Conservation (phyloP, 64 coral and sea anemone genomes). For the Stichodactyla mertensii region DNA sequence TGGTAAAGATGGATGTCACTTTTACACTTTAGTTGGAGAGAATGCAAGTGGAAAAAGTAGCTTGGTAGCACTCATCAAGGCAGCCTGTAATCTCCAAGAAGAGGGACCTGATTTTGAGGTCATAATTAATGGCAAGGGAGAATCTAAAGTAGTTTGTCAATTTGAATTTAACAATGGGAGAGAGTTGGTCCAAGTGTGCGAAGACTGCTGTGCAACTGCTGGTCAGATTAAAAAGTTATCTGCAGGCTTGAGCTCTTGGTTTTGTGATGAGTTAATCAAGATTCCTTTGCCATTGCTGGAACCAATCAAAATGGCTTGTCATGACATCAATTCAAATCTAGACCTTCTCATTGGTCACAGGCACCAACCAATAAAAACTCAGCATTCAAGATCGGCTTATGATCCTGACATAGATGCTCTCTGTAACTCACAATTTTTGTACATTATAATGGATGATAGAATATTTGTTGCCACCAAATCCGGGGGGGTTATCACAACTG, state of each 20-base stretch:
- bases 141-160: conserved; percentile 66
- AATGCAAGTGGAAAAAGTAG: conserved; percentile 92
- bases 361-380: conserved; percentile 21
- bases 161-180: conserved; percentile 67
- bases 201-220: background rate
- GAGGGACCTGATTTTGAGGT: conserved; percentile 65
- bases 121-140: conserved; percentile 26
- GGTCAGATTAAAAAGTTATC: background rate
- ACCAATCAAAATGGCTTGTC: conserved; percentile 33
- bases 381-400: conserved; percentile 8
- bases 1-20: conserved; percentile 46
- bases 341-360: conserved; percentile 59
- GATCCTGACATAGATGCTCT: background rate
- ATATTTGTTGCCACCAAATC: conserved; percentile 50
- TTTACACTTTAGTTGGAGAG: conserved; percentile 84
- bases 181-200: conserved; percentile 40
- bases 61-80: conserved; percentile 76
- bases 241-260: conserved; percentile 81
- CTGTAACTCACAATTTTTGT: conserved; percentile 64
- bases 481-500: conserved; percentile 36
- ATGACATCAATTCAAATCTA: conserved; percentile 12
- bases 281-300: conserved; percentile 43
- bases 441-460: conserved; percentile 50
- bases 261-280: conserved; percentile 73
- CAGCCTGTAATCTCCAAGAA: conserved; percentile 72